Conservation (phyloP, 1,140 invertebrate genomes). For the Sinonovacula constricta region DNA sequence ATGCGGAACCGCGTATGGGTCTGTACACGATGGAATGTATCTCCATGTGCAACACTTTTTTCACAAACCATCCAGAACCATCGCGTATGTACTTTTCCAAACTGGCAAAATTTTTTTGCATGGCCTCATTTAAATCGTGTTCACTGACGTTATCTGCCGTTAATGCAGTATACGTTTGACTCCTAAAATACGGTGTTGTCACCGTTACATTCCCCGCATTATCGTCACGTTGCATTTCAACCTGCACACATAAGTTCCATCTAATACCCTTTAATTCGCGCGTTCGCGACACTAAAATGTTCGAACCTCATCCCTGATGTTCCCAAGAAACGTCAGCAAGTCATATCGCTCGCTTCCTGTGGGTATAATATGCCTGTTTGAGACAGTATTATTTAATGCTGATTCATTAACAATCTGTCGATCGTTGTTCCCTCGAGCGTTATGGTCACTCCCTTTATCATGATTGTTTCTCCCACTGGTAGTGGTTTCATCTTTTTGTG, state of each 20-base stretch:
- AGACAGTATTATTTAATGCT: constrained; percentile 3
- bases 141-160: constrained; percentile 8
- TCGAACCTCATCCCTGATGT: not conserved
- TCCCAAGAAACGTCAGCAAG: constrained; percentile 9
- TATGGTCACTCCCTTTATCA: too few relatives aligned
- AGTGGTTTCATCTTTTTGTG: not conserved
- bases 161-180: constrained; percentile 7
- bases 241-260: constrained; percentile 15
- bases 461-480: too few relatives aligned
- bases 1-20: constrained; percentile 3
- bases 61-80: constrained; percentile 6
- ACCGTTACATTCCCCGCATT: not conserved
- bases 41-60: constrained; percentile 7
- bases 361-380: not conserved
- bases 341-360: not conserved
- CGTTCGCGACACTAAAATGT: not conserved
- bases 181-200: constrained; percentile 18
- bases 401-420: not conserved
- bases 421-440: not conserved
- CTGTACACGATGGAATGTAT: not conserved
- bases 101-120: too few relatives aligned
- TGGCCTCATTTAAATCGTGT: constrained; percentile 27
- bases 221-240: constrained; percentile 11
- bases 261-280: constrained; percentile 1
- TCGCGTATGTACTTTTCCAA: not conserved